A percentile compares a stretch with the other conserved stretches of the same genome.
Evolutionary conservation across 2,113 vertebrate genomes (phyloP).

Genomic region (Scartelaos histophorus): DNA sequence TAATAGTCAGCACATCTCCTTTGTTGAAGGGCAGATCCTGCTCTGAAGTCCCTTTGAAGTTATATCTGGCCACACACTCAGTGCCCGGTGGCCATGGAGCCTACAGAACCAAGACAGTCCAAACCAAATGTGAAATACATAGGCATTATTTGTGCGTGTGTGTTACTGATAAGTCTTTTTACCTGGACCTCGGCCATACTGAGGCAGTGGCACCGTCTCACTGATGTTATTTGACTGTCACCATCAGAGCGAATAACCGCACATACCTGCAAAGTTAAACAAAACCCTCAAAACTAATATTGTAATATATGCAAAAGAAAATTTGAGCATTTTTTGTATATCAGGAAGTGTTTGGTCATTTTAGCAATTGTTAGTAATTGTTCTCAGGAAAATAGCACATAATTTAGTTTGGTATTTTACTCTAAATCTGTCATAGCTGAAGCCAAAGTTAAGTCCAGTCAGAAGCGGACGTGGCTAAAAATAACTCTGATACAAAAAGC

Average conservation of each 20-base stretch:
- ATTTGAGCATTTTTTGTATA: neutral
- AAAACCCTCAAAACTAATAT: neutral
- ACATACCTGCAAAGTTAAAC: slow-evolving; percentile 26
- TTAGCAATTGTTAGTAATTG: neutral
- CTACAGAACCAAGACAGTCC: slow-evolving; percentile 32
- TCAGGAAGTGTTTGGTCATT: neutral
- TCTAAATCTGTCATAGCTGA: slow-evolving; percentile 19
- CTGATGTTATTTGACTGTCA: slow-evolving; percentile 54
- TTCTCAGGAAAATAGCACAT: neutral
- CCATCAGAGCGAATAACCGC: slow-evolving; percentile 59
- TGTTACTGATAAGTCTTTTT: slow-evolving; percentile 1
- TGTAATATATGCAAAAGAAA: too few species aligned
- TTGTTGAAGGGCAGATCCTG: slow-evolving; percentile 95
- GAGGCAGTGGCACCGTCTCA: slow-evolving; percentile 62
- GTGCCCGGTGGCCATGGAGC: slow-evolving; percentile 88
- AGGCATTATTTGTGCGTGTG: neutral
- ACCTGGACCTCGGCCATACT: slow-evolving; percentile 79
- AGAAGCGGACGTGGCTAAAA: slow-evolving; percentile 45
- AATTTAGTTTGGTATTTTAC: neutral
- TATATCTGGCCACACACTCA: slow-evolving; percentile 96
- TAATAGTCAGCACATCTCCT: slow-evolving; percentile 93
- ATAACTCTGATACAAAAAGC: slow-evolving; percentile 60
- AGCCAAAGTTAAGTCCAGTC: neutral
- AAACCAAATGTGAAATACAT: neutral
- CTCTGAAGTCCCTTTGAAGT: slow-evolving; percentile 89